Conservation (phyloP, 2,888 invertebrate species). For the Tachina grossa region DNA sequence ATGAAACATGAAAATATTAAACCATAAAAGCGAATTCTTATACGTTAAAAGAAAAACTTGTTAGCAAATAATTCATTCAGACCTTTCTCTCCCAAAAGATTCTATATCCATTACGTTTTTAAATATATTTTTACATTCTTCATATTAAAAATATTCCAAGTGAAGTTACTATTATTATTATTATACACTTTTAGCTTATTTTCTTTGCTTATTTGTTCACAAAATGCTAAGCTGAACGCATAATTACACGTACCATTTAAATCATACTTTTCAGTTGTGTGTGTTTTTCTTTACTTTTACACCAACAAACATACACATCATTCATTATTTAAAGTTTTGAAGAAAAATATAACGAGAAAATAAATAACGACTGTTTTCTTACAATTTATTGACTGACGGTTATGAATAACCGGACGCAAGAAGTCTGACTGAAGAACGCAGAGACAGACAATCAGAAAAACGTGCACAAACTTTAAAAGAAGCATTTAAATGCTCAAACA, state of each 20-base stretch:
- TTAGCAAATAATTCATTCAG: background rate
- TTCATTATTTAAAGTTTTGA: background rate
- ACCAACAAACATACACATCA: background rate
- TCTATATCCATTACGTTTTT: background rate
- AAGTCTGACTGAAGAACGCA: background rate
- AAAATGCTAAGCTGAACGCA: constrained; percentile 44
- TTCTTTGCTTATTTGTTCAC: constrained; percentile 6
- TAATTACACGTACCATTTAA: constrained; percentile 63
- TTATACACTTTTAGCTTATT: no score
- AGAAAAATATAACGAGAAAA: background rate
- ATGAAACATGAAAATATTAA: no score
- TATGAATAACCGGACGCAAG: constrained; percentile 33
- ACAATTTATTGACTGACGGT: constrained; percentile 62
- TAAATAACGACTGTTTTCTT: constrained; percentile 29
- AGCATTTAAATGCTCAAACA: constrained; percentile 4
- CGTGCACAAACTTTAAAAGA: constrained; percentile 44
- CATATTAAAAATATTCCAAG: constrained; percentile 13
- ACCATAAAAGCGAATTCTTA: no score
- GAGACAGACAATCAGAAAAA: constrained; percentile 9
- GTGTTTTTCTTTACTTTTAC: background rate
- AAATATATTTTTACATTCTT: background rate
- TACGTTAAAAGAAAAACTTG: background rate
- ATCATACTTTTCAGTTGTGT: constrained; percentile 27
- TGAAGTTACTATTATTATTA: constrained; percentile 19
- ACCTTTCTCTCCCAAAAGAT: background rate